Evolutionary conservation across 2,888 invertebrate genomes (phyloP).

Genomic region (Dolichopus griseipennis): DNA sequence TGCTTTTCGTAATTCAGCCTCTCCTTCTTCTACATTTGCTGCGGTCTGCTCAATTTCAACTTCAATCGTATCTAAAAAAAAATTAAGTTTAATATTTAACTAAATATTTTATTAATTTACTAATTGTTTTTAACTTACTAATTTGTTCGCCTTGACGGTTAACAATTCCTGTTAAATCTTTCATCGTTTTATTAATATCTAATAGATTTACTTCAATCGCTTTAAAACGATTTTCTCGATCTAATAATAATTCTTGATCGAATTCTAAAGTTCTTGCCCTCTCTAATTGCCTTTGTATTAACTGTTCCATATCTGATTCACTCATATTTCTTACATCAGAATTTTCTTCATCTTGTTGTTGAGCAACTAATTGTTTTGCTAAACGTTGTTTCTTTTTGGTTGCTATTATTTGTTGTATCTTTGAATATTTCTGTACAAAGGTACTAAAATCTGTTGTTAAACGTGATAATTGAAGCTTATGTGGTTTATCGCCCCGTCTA

Average conservation of each 20-base stretch:
- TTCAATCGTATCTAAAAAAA: constrained; percentile 67
- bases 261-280: constrained; percentile 50
- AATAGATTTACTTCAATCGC: constrained; percentile 74
- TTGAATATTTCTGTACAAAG: constrained; percentile 65
- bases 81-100: constrained; percentile 17
- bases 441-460: constrained; percentile 75
- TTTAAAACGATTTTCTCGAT: constrained; percentile 69
- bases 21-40: constrained; percentile 68
- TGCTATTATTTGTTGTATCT: constrained; percentile 66
- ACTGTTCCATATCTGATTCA: constrained; percentile 29
- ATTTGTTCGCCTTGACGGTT: constrained; percentile 61
- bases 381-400: constrained; percentile 54
- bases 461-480: constrained; percentile 74
- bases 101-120: background rate
- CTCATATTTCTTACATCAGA: constrained; percentile 38
- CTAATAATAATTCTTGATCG: constrained; percentile 69
- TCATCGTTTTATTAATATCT: constrained; percentile 77
- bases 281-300: constrained; percentile 36
- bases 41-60: constrained; percentile 67
- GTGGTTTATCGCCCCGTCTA: constrained; percentile 64
- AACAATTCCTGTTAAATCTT: constrained; percentile 62
- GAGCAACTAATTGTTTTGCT: constrained; percentile 26
- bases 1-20: constrained; percentile 71
- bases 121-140: constrained; percentile 54
- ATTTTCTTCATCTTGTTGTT: constrained; percentile 28